These are phyloP conservation scores for Falco naumanni DNA, from an alignment of 2,797 vertebrate species.

Conservation along the genomic window DNA sequence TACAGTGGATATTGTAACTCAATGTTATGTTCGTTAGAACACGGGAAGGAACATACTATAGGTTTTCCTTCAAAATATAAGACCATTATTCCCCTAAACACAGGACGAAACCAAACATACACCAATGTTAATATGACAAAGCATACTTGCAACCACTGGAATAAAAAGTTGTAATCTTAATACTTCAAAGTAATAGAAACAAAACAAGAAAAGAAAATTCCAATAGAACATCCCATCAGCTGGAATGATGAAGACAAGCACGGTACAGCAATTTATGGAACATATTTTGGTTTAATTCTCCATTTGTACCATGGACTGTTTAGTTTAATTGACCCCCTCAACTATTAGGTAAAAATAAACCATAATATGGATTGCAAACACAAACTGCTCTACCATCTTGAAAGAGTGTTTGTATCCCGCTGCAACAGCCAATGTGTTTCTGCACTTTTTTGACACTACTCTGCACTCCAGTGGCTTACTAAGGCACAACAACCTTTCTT, in stretches of 20 bases:
- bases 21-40: background rate
- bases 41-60: background rate
- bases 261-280: background rate
- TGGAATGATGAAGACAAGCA: background rate
- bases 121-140: background rate
- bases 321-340: background rate
- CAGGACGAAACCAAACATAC: background rate
- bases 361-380: background rate
- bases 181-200: background rate
- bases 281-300: background rate
- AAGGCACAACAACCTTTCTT: background rate
- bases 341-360: background rate
- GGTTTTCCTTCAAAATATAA: background rate
- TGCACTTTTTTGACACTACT: background rate
- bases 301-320: background rate
- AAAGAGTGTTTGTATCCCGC: background rate
- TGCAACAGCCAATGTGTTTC: background rate
- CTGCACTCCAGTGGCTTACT: conserved; percentile 60
- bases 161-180: background rate
- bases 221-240: background rate
- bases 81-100: background rate
- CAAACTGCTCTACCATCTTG: background rate
- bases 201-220: background rate
- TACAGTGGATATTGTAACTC: background rate
- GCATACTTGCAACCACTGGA: background rate